These are phyloP conservation scores for Polypterus bichir DNA, from an alignment of 2,113 vertebrate genomes.

Conservation along the genomic window DNA sequence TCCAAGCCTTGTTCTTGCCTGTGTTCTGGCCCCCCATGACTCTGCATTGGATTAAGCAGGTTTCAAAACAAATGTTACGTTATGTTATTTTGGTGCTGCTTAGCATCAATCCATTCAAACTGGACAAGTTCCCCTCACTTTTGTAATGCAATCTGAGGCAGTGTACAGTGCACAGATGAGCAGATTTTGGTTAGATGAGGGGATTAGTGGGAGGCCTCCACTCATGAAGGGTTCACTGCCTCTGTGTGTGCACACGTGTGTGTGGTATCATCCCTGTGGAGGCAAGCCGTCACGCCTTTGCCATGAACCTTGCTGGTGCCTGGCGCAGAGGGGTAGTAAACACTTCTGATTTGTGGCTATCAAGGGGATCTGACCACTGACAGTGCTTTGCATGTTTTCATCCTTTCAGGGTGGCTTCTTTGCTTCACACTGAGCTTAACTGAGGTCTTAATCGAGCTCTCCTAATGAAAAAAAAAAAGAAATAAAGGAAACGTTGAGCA, in stretches of 20 bases:
- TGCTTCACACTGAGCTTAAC: conserved; percentile 11
- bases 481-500: conserved; percentile 4
- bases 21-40: too few species aligned
- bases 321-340: conserved; percentile 5
- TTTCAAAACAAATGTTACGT: too few species aligned
- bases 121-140: too few species aligned
- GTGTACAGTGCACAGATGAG: neutral
- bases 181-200: neutral
- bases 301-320: conserved; percentile 3
- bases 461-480: conserved; percentile 7
- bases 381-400: conserved; percentile 3
- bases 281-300: rapidly evolving
- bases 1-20: too few species aligned
- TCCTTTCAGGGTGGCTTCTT: conserved; percentile 2
- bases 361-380: conserved; percentile 10
- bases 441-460: conserved; percentile 4
- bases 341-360: conserved; percentile 23
- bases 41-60: too few species aligned
- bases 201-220: conserved; percentile 1
- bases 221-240: conserved; percentile 2
- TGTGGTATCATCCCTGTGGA: conserved; percentile 10
- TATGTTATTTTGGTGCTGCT: too few species aligned
- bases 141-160: too few species aligned
- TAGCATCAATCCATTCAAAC: too few species aligned
- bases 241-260: conserved; percentile 6